phyloP scores from a whole-genome alignment of 2,113 vertebrate genomes.

The Salminus brasiliensis region DNA sequence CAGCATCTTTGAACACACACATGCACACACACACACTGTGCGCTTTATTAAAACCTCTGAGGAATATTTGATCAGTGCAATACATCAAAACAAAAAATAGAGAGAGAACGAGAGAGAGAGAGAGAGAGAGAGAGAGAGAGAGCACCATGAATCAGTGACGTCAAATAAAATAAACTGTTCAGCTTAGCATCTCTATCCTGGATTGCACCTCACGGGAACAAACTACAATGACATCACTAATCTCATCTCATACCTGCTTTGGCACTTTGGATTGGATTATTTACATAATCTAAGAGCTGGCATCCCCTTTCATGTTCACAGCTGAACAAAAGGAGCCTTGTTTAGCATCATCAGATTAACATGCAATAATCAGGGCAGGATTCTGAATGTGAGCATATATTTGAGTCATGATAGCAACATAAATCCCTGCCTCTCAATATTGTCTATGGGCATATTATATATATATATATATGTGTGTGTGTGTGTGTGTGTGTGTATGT shows the following conservation, averaged over 20 bases:
- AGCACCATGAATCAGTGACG: neutral
- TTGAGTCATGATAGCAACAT: no score
- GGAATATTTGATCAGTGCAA: conserved; percentile 4
- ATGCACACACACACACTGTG: neutral
- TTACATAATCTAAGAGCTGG: neutral
- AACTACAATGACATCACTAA: neutral
- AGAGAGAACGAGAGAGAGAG: neutral
- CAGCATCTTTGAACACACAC: conserved; percentile 20
- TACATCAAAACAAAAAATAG: neutral
- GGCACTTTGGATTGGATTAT: neutral
- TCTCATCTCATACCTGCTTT: neutral
- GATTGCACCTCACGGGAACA: no score
- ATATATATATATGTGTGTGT: conserved; percentile 20
- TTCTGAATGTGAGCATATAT: no score
- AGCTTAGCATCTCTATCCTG: neutral
- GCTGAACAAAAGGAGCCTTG: neutral
- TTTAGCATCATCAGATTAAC: neutral
- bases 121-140: neutral
- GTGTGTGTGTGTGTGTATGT: conserved; percentile 50
- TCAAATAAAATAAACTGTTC: neutral
- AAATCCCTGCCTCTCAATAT: neutral
- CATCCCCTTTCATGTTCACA: neutral
- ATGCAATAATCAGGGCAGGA: neutral
- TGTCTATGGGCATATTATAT: neutral
- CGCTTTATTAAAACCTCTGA: neutral